A percentile compares a stretch with the other conserved stretches of the same genome.
Conservation (phyloP, 2,113 vertebrate species). For the Lophura nycthemera region DNA sequence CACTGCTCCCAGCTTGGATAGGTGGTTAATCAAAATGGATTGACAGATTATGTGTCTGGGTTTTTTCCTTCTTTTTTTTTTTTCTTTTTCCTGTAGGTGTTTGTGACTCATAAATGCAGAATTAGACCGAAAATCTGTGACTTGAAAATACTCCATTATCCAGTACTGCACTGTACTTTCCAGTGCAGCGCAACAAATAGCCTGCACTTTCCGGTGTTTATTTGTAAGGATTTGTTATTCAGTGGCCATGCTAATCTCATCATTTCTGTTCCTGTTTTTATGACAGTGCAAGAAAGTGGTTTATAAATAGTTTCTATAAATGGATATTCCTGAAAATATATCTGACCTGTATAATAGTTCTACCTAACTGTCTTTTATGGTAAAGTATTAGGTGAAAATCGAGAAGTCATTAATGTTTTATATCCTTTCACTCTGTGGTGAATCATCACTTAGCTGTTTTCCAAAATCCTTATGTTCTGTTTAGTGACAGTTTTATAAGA, state of each 20-base stretch:
- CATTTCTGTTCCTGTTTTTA: conserved; percentile 57
- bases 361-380: conserved; percentile 55
- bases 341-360: conserved; percentile 50
- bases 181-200: conserved; percentile 44
- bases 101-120: conserved; percentile 74
- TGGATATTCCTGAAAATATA: conserved; percentile 60
- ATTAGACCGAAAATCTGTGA: conserved; percentile 64
- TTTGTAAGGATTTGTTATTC: conserved; percentile 58
- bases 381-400: conserved; percentile 63
- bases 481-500: conserved; percentile 37
- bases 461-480: conserved; percentile 50
- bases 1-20: background rate
- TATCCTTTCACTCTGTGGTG: conserved; percentile 27
- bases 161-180: conserved; percentile 60
- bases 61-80: background rate
- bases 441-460: conserved; percentile 47
- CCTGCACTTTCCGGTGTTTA: conserved; percentile 23
- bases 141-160: conserved; percentile 60
- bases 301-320: conserved; percentile 65
- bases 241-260: conserved; percentile 27
- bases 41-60: conserved; percentile 58
- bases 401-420: conserved; percentile 61
- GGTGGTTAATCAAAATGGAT: conserved; percentile 46
- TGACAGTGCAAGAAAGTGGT: conserved; percentile 35
- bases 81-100: conserved; percentile 38